phyloP scores from a whole-genome alignment of 2,113 vertebrate genomes.

The Petroica traversi region DNA sequence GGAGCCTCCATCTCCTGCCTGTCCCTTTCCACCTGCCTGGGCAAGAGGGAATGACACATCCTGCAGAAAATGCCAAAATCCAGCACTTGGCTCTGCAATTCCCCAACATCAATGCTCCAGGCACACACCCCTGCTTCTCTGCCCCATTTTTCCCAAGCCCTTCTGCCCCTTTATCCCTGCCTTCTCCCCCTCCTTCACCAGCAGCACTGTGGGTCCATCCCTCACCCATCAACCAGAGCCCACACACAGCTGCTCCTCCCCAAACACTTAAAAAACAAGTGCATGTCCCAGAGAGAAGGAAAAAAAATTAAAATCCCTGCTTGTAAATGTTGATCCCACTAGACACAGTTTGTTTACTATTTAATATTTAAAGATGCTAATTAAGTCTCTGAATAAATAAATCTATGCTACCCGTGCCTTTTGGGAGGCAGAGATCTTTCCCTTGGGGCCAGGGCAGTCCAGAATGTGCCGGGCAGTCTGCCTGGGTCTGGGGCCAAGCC shows the following conservation, averaged over 20 bases:
- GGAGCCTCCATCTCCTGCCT: not conserved
- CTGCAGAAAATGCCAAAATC: not conserved
- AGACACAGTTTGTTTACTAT: constrained; percentile 72
- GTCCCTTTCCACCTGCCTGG: not conserved
- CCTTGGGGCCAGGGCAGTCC: not conserved
- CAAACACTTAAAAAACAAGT: not conserved
- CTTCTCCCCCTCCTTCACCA: not conserved
- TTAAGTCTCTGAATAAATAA: constrained; percentile 75
- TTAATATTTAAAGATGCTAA: constrained; percentile 80
- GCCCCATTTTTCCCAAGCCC: not conserved
- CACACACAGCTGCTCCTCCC: not conserved
- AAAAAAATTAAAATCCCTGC: constrained; percentile 7
- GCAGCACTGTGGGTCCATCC: not conserved
- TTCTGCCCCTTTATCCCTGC: not conserved
- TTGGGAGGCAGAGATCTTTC: not conserved
- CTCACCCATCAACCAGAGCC: not conserved
- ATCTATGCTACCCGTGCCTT: constrained; percentile 9
- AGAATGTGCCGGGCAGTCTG: not conserved
- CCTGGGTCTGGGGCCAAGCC: not conserved
- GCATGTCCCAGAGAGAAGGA: not conserved
- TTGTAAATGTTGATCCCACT: constrained; percentile 69
- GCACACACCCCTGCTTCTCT: not conserved
- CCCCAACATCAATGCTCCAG: not conserved
- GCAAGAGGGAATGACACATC: not conserved
- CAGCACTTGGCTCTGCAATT: not conserved